Evolutionary conservation across 2,113 vertebrate genomes (phyloP), one percentile per base, ranked within the genome.

Genomic region (Leucosticte australis): DNA sequence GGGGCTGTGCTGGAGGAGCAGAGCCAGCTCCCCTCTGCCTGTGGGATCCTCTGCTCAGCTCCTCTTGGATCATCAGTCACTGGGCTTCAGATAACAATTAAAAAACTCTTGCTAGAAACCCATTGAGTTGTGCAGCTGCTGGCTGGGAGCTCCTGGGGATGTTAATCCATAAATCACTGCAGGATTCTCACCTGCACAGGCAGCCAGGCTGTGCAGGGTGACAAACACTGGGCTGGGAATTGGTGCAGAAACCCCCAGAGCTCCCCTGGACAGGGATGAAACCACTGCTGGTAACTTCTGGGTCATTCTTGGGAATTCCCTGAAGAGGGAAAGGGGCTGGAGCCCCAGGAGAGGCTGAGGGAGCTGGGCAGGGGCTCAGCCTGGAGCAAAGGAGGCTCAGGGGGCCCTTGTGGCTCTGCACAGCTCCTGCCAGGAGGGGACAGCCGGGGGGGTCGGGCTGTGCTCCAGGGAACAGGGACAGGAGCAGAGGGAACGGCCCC

Each of bases 111-210:
- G 6, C 4, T 47, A 5, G 63, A 62, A 79, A 9, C 35, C 69
- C 7, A 2, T 3, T 2, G 1, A 37, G 62, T 28, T 7, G 1
- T 10, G 35, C 47, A 41, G 13, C 22, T 60, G 88, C 4, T 63
- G 80, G 15, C 88, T 85, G 1, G 6, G 44, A 19, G 3, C 49
- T 13, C 13, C 28, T 81, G 85, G 69, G 50, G 47, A 6, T 1
- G 3, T 10, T 52, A 3, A 60, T n/a, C 18, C 19, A 11, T 24
- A 13, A 49, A 35, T 50, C 6, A 0, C 17, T 30, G n/a, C 28
- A 2, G 6, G 4, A 3, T 8, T 0, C 30, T 31, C 14, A 0
- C 24, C 67, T 68, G 65, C 47, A 3, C 1, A 0, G 42, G 57
- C 15, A 60, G 63, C 52, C n/a, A 14, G 55, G 12, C 23, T 4